phyloP scores from a whole-genome alignment of 1,140 invertebrate species.

The Dreissena polymorpha region DNA sequence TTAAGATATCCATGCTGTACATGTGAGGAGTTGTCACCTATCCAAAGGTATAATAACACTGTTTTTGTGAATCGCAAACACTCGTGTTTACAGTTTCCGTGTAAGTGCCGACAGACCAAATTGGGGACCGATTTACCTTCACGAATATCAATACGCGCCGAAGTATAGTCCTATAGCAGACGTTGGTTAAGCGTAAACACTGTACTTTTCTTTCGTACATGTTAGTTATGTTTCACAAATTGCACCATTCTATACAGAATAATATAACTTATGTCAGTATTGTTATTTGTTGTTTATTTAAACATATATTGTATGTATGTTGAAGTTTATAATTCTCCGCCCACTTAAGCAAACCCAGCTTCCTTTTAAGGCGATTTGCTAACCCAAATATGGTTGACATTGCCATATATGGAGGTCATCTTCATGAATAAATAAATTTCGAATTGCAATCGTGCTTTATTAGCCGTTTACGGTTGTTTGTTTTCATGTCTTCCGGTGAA shows the following conservation, averaged over 20 bases:
- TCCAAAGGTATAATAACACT: constrained; percentile 16
- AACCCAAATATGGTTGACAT: constrained; percentile 50
- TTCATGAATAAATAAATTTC: neutral
- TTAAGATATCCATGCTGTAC: constrained; percentile 52
- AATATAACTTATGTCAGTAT: neutral
- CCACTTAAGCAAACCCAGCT: neutral
- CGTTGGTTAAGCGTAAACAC: neutral
- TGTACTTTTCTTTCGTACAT: neutral
- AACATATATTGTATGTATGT: neutral
- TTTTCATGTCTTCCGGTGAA: neutral
- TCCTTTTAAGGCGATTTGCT: constrained; percentile 40
- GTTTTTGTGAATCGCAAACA: constrained; percentile 28
- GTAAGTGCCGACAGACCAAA: constrained; percentile 33
- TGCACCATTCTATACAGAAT: neutral
- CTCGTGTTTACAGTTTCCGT: constrained; percentile 33
- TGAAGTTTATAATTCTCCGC: neutral
- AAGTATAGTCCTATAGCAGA: neutral
- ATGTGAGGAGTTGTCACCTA: constrained; percentile 29
- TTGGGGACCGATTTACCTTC: constrained; percentile 7
- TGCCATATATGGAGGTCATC: constrained; percentile 49
- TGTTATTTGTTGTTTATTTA: neutral
- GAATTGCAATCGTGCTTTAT: neutral
- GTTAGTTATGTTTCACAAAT: neutral
- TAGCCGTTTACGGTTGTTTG: neutral
- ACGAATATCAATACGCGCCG: constrained; percentile 15